Base-by-base conservation (phyloP, 1,140 invertebrate species). In the Nephila pilipes region DNA sequence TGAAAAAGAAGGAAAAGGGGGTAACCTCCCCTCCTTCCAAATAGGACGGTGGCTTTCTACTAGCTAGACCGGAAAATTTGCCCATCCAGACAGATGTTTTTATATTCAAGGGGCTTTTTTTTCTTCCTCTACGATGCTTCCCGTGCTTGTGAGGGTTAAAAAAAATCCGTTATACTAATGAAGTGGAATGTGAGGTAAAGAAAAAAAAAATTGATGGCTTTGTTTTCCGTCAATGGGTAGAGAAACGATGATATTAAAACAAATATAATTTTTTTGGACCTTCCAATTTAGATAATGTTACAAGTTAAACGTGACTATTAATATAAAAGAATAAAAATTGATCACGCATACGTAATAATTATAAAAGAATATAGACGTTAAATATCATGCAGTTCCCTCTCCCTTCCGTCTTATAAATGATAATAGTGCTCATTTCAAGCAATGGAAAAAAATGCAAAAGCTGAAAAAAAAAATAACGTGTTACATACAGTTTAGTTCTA, bases 1-100 rank as follows among this genome's bases (percentile, higher is more conserved):
- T 32, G 36, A 75, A 36, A 69, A 12, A 29, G 29, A 65, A 25
- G 10, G n/a, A 25, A 29, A 36, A 29, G 5, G 29, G 69, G 69
- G 14, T 0, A 32, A 14, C 18, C 1, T 6, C 29, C 63, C 63
- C 69, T 32, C 18, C 32, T 3, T 32, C 36, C 29, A 32, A 75
- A 75, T 75, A 75, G 69, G 69, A 75, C 69, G 69, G 65, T 75
- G 65, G 69, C 69, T 75, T 75, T 75, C 69, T 75, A 75, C 69
- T 36, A 75, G 69, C 69, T 18, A 75, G 69, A 75, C 69, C 69
- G 69, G 69, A 75, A 75, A 75, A 75, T 75, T 75, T 75, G 69
- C 69, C 69, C 69, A 5, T 75, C 69, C 69, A 29, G 69, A 65
- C 69, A 75, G 69, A 75, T 75, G 69, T 75, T 75, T 75, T 75